A percentile compares a stretch with the other conserved stretches of the same genome.
These are phyloP conservation scores for Fissipunctia ypsillon DNA, from an alignment of 2,888 invertebrate species.

Conservation along the genomic window DNA sequence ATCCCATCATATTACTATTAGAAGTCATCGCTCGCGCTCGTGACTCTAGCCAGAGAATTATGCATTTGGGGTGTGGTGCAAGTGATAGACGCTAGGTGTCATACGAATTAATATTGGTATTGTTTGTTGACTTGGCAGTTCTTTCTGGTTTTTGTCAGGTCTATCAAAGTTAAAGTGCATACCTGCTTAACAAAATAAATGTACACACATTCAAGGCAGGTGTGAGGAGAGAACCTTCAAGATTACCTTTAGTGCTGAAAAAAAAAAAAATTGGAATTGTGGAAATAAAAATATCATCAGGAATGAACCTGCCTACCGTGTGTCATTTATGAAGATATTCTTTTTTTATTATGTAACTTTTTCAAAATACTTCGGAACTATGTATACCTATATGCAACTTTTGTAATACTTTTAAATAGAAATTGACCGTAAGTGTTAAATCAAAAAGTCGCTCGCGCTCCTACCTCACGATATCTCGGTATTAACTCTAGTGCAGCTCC, in stretches of 20 bases:
- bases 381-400: no score
- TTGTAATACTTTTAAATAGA: no score
- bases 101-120: not conserved
- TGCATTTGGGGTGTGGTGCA: slow-evolving; percentile 70
- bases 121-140: not conserved
- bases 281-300: no score
- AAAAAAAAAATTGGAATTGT: not conserved
- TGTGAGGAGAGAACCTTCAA: not conserved
- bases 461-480: slow-evolving; percentile 19
- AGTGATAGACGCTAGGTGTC: slow-evolving; percentile 25
- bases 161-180: no score
- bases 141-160: no score
- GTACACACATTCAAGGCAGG: no score
- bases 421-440: no score
- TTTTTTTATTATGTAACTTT: no score
- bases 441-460: slow-evolving; percentile 50
- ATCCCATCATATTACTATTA: slow-evolving; percentile 77
- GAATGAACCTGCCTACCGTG: no score
- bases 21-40: slow-evolving; percentile 81
- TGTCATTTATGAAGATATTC: no score
- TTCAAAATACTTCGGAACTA: no score
- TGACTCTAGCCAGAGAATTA: slow-evolving; percentile 76
- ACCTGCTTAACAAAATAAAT: no score
- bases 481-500: slow-evolving; percentile 59
- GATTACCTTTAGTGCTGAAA: not conserved